Base-by-base conservation (phyloP, 1,140 invertebrate genomes). In the Zophobas morio region DNA sequence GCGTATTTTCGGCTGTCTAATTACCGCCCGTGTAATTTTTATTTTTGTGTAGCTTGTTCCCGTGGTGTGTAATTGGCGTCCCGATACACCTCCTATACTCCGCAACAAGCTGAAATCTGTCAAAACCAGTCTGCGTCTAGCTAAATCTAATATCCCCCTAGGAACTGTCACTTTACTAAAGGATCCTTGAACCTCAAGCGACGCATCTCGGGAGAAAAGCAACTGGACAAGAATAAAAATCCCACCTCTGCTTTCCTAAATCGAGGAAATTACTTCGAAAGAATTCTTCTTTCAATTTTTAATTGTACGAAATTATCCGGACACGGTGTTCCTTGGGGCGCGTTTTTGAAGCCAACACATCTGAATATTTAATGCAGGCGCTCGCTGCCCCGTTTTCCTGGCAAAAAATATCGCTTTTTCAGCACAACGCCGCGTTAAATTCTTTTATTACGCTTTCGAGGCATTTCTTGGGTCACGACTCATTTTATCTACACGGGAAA, bases 331-430 rank as follows among this genome's bases (percentile, higher is more conserved):
- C 36, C 57, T 56, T 56, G 54, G 54, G 54, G 54, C 54, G 32
- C 54, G 35, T 56, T 56, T 51, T 56, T 56, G 54, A 56, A 56
- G 54, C 54, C 33, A 35, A 56, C 20, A 56, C 54, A 35, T 34
- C 33, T 56, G 54, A 56, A 56, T 56, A 56, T 56, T 56, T 56
- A 56, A 56, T 56, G 20, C 54, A 51, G 32, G 33, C 20, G 54
- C 49, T 53, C 32, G 33, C 49, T 51, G 20, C 20, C 20, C 20
- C 49, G 32, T 51, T 51, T n/a, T 51, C 49, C 49, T n/a, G 6
- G 4, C 42, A 46, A 46, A 63, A 63, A 63, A 63, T 63, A 63
- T 63, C 57, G 57, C 35, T 37, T 63, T 63, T 63, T 56, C 54
- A 56, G 54, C 54, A 56, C 32, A 20, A 56, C 54, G 8, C 54